Conservation (phyloP, 2,888 invertebrate genomes). For the Peribatodes rhomboidaria region DNA sequence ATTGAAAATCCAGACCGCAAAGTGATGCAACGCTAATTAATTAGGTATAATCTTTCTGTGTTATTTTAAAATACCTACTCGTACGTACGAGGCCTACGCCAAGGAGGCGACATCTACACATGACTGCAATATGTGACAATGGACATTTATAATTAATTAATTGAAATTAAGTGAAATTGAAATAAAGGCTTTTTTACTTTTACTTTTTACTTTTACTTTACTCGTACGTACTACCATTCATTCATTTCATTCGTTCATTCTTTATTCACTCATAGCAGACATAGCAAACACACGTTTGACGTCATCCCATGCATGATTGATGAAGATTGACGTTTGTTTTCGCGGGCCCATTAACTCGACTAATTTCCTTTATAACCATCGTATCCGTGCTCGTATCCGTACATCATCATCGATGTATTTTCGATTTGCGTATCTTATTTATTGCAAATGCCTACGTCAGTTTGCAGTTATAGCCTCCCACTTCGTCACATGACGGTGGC, state of each 20-base stretch:
- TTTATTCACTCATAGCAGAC: no score
- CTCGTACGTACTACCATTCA: no score
- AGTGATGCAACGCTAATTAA: no score
- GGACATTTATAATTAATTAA: no score
- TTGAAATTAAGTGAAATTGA: no score
- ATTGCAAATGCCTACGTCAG: slow-evolving; percentile 9
- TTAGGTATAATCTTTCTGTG: no score
- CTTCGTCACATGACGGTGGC: slow-evolving; percentile 26
- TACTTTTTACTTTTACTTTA: no score
- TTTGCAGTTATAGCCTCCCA: slow-evolving; percentile 21
- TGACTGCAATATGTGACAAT: no score
- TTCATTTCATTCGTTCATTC: slow-evolving; percentile 1
- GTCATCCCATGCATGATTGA: slow-evolving; percentile 8
- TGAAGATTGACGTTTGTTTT: slow-evolving; percentile 12
- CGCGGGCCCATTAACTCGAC: background rate
- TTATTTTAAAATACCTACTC: background rate
- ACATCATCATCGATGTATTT: slow-evolving; percentile 12
- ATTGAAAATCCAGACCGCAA: no score
- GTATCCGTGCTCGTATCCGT: background rate
- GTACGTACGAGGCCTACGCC: no score
- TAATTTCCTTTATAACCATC: slow-evolving; percentile 2
- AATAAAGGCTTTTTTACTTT: no score
- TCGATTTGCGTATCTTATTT: slow-evolving; percentile 16
- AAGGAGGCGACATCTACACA: no score
- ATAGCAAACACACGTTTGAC: background rate